phyloP scores from a whole-genome alignment of 2,888 invertebrate species.

The Deilephila porcellus region DNA sequence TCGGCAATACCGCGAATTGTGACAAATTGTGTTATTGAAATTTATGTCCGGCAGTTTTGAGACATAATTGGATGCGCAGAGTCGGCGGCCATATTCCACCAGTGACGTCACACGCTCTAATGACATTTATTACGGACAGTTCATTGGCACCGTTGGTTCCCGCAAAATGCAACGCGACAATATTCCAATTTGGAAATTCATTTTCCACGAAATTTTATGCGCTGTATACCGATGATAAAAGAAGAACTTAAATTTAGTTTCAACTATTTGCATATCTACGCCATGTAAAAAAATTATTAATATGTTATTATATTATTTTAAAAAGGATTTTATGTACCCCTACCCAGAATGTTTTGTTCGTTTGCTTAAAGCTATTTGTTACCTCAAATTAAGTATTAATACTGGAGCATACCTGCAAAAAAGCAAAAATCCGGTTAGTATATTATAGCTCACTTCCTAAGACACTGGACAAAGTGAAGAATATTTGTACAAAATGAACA shows the following conservation, averaged over 20 bases:
- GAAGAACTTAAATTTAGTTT: not conserved
- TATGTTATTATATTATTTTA: too few species aligned
- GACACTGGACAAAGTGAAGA: constrained; percentile 30
- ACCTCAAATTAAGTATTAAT: constrained; percentile 26
- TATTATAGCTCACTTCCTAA: not conserved
- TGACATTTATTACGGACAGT: constrained; percentile 78
- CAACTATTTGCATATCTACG: not conserved
- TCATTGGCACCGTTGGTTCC: constrained; percentile 67
- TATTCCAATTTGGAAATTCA: constrained; percentile 70
- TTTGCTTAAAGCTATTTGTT: not conserved
- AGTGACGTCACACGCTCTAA: constrained; percentile 77
- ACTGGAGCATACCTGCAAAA: constrained; percentile 51
- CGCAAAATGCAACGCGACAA: constrained; percentile 58
- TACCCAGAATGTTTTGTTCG: not conserved
- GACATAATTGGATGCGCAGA: constrained; percentile 77
- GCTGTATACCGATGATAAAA: constrained; percentile 20
- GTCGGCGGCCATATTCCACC: constrained; percentile 67
- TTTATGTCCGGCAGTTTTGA: constrained; percentile 79
- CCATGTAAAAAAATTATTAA: too few species aligned
- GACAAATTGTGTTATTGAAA: constrained; percentile 80
- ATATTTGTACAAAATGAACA: constrained; percentile 46
- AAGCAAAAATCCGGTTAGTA: constrained; percentile 36
- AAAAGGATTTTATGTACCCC: too few species aligned
- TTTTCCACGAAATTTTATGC: constrained; percentile 63
- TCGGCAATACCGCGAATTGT: constrained; percentile 68